Percentiles rank a stretch among this genome's conserved stretches.
These are phyloP conservation scores for Emydura subglobosa DNA, from an alignment of 2,113 vertebrate species.

Conservation along the genomic window DNA sequence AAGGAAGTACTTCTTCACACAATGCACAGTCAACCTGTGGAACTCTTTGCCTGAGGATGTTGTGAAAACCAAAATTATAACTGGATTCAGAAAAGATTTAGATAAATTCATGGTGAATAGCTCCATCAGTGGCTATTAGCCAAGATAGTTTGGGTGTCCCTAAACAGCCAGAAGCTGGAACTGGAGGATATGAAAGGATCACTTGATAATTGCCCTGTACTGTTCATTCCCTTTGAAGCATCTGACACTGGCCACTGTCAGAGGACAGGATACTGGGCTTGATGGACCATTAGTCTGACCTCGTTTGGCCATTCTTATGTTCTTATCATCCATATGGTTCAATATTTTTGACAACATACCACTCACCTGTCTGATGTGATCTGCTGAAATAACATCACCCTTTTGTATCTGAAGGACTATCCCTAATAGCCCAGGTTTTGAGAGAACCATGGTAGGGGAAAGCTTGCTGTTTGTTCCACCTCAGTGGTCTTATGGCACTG, in stretches of 20 bases:
- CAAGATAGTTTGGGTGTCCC: neutral
- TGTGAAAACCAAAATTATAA: neutral
- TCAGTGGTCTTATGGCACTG: accelerated
- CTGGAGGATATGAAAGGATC: neutral
- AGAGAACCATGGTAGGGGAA: accelerated
- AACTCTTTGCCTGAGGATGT: neutral
- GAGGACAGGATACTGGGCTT: neutral
- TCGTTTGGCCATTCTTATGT: neutral
- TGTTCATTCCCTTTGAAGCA: neutral
- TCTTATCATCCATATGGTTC: neutral
- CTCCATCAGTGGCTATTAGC: neutral
- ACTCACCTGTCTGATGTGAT: neutral
- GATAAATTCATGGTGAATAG: neutral
- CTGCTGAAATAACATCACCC: neutral
- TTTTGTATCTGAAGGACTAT: neutral
- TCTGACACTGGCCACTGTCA: neutral
- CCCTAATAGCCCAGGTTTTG: accelerated
- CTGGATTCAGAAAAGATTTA: too few species aligned
- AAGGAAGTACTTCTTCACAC: neutral
- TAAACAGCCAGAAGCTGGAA: neutral
- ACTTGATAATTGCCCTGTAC: neutral
- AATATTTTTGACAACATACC: neutral
- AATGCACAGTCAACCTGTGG: neutral
- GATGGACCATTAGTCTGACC: neutral
- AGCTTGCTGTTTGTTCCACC: neutral